These are phyloP conservation scores for Lissocephala sabroskyi DNA, from an alignment of 2,888 invertebrate species.

Conservation along the genomic window DNA sequence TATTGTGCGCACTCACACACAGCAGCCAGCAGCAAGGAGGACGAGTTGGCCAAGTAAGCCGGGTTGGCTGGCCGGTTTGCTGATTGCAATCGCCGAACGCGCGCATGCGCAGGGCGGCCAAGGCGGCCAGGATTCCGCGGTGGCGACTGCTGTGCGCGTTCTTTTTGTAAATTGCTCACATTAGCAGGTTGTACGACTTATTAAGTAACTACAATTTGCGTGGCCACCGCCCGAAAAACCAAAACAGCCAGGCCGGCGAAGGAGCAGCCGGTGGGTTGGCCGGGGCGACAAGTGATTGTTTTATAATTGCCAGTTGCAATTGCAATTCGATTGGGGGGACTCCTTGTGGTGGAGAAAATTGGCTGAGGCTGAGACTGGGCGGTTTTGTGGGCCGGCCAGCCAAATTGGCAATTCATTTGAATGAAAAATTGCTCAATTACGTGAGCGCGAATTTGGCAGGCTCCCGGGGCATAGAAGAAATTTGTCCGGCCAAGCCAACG, in stretches of 20 bases:
- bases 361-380: not conserved
- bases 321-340: conserved; percentile 51
- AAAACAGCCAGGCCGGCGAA: too few species aligned
- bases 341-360: conserved; percentile 15
- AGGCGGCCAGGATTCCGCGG: not conserved
- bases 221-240: conserved; percentile 63
- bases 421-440: conserved; percentile 71
- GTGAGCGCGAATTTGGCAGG: conserved; percentile 31
- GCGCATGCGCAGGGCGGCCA: not conserved
- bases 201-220: conserved; percentile 72
- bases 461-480: conserved; percentile 35
- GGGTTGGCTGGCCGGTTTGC: conserved; percentile 11
- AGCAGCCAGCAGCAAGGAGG: too few species aligned
- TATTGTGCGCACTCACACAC: conserved; percentile 64
- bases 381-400: conserved; percentile 46
- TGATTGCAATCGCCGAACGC: conserved; percentile 55
- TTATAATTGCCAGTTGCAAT: conserved; percentile 71
- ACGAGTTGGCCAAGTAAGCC: conserved; percentile 12
- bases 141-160: conserved; percentile 30
- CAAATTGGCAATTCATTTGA: conserved; percentile 70
- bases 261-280: conserved; percentile 58
- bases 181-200: conserved; percentile 71
- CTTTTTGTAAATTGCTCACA: conserved; percentile 70
- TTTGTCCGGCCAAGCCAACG: conserved; percentile 32
- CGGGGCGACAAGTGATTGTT: conserved; percentile 65